Evolutionary conservation across 2,888 invertebrate species (phyloP), one percentile per base, ranked within the genome.

Genomic region (Limnephilus lunatus): DNA sequence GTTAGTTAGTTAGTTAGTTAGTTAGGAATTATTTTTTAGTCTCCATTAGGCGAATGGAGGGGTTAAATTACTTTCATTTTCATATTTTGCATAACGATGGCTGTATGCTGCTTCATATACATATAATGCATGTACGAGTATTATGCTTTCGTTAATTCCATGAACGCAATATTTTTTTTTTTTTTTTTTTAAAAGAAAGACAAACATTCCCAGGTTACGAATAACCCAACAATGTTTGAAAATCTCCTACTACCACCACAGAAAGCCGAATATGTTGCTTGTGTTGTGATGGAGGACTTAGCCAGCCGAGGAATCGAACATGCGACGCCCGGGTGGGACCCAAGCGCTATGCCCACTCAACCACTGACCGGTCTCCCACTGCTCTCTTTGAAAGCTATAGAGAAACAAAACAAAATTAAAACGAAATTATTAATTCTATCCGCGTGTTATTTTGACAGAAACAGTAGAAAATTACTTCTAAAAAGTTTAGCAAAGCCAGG

Each of bases 401-500:
- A 85, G 85, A 44, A n/a, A n/a, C 44, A 44, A 83, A 48, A 90
- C 32, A 82, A 48, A 35, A 32, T 39, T 39, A 30, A 68, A 89
- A 68, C 81, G 25, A 86, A 90, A 92, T 92, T 92, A 90, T n/a
- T 68, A 87, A 92, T 92, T 92, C 92, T 9, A 35, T 48, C 30
- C 92, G 48, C 85, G 90, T 90, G 85, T 90, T 86, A 92, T 90
- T 90, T 92, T 85, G 92, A 85, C 92, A 90, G 85, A 81, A 86
- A 81, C 87, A 86, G 92, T 32, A 25, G 19, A 14, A 44, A 68
- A 68, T 68, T 25, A 68, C 30, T 4, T 30, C n/a, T 81, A 30
- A 68, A 32, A 53, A 68, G 88, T 48, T 14, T 30, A n/a, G 87
- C 31, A 5, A 15, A 25, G 82, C 15, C 32, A 83, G 31, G 82